Base-by-base conservation (phyloP, 2,888 invertebrate genomes). In the Gerris lacustris region DNA sequence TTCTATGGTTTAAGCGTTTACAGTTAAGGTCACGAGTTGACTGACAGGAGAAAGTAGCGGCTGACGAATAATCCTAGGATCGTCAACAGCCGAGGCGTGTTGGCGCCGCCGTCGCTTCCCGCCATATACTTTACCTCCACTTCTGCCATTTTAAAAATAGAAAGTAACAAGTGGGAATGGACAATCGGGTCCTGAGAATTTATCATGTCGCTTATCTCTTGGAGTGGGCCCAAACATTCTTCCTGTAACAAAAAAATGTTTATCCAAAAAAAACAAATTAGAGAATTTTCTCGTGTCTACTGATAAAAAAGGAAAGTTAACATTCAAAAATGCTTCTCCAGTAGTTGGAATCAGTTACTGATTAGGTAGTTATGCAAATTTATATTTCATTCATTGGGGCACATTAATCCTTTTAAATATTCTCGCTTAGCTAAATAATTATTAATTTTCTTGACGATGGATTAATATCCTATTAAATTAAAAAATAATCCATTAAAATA, bases 131-230 rank as follows among this genome's bases (percentile, higher is more conserved):
- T 87, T 69, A 92, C 89, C 81, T 93, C 92, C 70, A 94, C 92
- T 83, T 93, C 93, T 70, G 93, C 93, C 84, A 94, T 91, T 83
- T 94, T 94, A 83, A 94, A 91, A 80, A 94, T 92, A 76, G 94
- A 94, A 72, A 94, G 85, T 62, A 93, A 85, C 73, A 92, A 87
- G 80, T 94, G 92, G 68, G 92, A 92, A 78, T 90, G 89, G 76
- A 94, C 88, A 78, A 92, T 91, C 75, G 90, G 88, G 80, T 92
- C 88, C 78, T 90, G 89, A 67, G 88, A 86, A 83, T 93, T 94
- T 79, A 94, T 92, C 78, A 91, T 88, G 74, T 90, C 87, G 79
- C 91, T 91, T 73, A 94, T 86, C 75, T 88, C 86, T 81, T 91
- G 90, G 74, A 94, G 83, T 74, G 91, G 87, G 76, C 88, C 87